Evolutionary conservation across 2,113 vertebrate species (phyloP), one percentile per base, ranked within the genome.

Genomic region (Catharus bicknelli): DNA sequence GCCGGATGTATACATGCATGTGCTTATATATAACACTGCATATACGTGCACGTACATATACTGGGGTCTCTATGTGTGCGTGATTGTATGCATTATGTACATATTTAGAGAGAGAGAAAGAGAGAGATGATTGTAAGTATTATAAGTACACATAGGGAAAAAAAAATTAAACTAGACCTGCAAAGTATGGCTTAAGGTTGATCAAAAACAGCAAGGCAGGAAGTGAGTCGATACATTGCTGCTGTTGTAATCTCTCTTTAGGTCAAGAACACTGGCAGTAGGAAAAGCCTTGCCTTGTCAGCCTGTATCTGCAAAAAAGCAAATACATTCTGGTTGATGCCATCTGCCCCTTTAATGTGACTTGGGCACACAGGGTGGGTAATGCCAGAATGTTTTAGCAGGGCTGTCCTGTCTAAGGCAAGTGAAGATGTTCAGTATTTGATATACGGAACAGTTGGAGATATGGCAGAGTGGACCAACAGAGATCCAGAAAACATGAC

Each of bases 1-100:
- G 34, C 36, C 0, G 0, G 64, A 63, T 90, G 72, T 29, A 19
- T 26, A 13, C 0, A 34, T 13, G 0, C 1, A 0, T 29, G 21
- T 74, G 43, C 4, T 83, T 58, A 23, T 43, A 23, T 38, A 20
- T 30, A 66, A 47, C 34, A 13, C 10, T 9, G 3, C 5, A 5
- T 32, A 32, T 3, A 30, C 3, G 1, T 21, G 53, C 61, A 50
- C 6, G 3, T 69, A 18, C 7, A 2, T 51, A 18, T 18, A 32
- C 13, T 29, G 42, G 25, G 14, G 11, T 75, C 30, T 2, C 32
- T 25, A 5, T 2, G 8, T 66, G 34, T 76, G 29, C 29, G 13
- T 38, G 64, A n/a, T 11, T 48, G 8, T 7, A 3, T 15, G 22
- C 26, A 22, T 26, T 61, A 14, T 21, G 45, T 6, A 34, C 2